These are phyloP conservation scores for Uromys caudimaculatus DNA, from an alignment of 2,797 vertebrate species.

Conservation along the genomic window DNA sequence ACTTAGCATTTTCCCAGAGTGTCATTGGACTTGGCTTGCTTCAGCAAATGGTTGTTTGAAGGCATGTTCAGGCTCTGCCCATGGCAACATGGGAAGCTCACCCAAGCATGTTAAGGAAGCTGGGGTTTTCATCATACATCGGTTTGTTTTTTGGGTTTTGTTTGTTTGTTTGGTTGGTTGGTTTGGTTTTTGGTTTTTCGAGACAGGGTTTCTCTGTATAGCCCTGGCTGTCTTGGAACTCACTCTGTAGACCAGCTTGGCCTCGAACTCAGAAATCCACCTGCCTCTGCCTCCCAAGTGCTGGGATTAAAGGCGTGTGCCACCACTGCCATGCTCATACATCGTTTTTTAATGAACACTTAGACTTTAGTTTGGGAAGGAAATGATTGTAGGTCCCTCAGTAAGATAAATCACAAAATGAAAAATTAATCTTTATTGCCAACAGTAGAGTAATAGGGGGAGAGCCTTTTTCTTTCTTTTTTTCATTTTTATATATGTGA, in stretches of 20 bases:
- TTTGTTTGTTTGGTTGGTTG: too few species aligned
- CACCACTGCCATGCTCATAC: too few species aligned
- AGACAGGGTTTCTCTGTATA: too few species aligned
- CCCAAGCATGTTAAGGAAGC: neutral
- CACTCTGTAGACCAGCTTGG: too few species aligned
- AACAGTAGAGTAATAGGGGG: neutral
- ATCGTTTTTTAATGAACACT: constrained; percentile 58
- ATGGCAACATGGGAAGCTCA: neutral
- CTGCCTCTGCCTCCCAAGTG: too few species aligned
- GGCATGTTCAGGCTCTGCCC: neutral
- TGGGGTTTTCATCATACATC: constrained; percentile 6
- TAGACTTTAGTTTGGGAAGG: constrained; percentile 4
- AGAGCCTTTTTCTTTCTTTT: neutral
- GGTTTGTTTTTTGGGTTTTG: too few species aligned
- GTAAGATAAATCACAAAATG: constrained; percentile 28
- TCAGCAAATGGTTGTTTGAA: constrained; percentile 23
- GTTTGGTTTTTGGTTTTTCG: too few species aligned
- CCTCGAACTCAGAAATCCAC: too few species aligned
- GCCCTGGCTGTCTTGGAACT: too few species aligned
- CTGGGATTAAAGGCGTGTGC: too few species aligned
- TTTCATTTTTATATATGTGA: too few species aligned
- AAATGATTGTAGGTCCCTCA: neutral
- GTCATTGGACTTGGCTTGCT: neutral
- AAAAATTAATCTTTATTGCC: constrained; percentile 54
- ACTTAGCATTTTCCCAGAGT: constrained; percentile 27